Conservation (phyloP, 2,113 vertebrate species). For the Takifugu bimaculatus region DNA sequence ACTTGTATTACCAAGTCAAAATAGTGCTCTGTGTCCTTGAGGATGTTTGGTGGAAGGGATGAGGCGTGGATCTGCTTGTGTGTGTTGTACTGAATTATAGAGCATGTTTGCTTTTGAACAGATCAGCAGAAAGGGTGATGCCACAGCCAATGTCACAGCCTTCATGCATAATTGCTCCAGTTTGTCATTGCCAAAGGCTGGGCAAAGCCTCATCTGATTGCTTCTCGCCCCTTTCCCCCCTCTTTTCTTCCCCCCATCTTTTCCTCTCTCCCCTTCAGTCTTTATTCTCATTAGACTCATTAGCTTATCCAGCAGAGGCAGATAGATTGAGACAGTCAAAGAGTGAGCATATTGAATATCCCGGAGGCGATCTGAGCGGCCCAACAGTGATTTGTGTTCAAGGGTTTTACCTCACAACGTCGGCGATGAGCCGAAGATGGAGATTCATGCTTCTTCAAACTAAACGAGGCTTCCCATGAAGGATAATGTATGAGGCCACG, state of each 20-base stretch:
- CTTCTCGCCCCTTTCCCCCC: conserved; percentile 13
- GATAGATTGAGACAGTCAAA: conserved; percentile 29
- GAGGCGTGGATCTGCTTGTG: conserved; percentile 11
- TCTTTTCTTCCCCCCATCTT: conserved; percentile 6
- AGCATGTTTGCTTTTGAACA: conserved; percentile 66
- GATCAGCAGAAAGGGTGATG: conserved; percentile 67
- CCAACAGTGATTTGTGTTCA: conserved; percentile 5
- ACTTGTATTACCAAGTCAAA: conserved; percentile 41
- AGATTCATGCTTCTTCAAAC: conserved; percentile 6
- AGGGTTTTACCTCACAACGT: conserved; percentile 1
- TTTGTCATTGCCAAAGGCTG: conserved; percentile 69
- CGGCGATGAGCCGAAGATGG: conserved; percentile 11
- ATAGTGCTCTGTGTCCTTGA: conserved; percentile 40
- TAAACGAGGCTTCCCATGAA: conserved; percentile 15
- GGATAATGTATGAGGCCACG: conserved; percentile 25
- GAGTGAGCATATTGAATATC: conserved; percentile 24
- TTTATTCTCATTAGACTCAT: conserved; percentile 65
- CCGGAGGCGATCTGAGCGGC: conserved; percentile 8
- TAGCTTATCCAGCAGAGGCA: conserved; percentile 54
- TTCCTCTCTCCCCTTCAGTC: conserved; percentile 26
- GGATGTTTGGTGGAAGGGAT: conserved; percentile 26
- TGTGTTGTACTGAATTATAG: conserved; percentile 45
- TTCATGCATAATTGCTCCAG: conserved; percentile 73
- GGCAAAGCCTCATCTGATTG: conserved; percentile 52
- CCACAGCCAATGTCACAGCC: conserved; percentile 68